Evolutionary conservation across 2,797 vertebrate genomes (phyloP).

Genomic region (Rhinophrynus dorsalis): DNA sequence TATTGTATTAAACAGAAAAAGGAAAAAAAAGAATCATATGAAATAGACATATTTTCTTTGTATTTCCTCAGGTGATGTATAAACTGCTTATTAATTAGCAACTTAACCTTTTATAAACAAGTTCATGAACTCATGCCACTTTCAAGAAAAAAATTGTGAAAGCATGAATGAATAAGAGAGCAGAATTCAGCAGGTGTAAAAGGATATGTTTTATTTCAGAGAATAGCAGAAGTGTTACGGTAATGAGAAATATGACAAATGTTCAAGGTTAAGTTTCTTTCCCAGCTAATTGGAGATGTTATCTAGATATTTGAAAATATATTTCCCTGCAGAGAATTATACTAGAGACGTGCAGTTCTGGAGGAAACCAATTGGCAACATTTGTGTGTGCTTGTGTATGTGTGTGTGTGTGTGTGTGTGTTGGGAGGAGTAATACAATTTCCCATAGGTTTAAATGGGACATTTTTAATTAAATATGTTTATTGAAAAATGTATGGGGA

Average conservation of each 20-base stretch:
- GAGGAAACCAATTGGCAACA: too few species aligned
- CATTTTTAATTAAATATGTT: too few species aligned
- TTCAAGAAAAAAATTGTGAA: constrained; percentile 57
- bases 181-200: constrained; percentile 58
- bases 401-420: too few species aligned
- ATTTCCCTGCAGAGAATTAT: constrained; percentile 13
- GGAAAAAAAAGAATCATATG: constrained; percentile 28
- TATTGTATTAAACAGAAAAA: constrained; percentile 44
- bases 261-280: constrained; percentile 52
- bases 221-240: constrained; percentile 45
- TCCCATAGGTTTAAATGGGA: too few species aligned
- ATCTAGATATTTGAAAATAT: constrained; percentile 27
- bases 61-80: constrained; percentile 50
- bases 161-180: constrained; percentile 53
- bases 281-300: constrained; percentile 47
- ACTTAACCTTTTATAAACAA: constrained; percentile 61
- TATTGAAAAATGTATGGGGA: too few species aligned
- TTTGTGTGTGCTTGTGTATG: too few species aligned
- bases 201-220: constrained; percentile 44
- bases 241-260: constrained; percentile 56
- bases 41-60: constrained; percentile 39
- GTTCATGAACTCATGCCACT: constrained; percentile 60
- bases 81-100: constrained; percentile 64
- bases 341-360: too few species aligned
- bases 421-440: too few species aligned